Base-by-base conservation (phyloP, 23 tunicate species). In the Clavelina lepadiformis region DNA sequence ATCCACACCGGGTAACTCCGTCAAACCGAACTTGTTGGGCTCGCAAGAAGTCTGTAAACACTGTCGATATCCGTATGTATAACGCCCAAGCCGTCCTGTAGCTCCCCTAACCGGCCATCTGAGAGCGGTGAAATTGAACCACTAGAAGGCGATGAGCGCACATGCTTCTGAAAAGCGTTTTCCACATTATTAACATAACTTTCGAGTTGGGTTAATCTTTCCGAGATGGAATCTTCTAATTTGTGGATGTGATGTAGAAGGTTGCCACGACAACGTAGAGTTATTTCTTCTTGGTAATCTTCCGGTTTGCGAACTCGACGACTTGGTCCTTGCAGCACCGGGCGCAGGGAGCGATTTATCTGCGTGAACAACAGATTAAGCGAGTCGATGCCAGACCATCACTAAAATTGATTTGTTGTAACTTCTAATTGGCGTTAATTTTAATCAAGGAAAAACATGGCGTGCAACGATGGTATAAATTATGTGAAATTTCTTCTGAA, bases 91-190 rank as follows among this genome's bases (percentile, higher is more conserved):
- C 59, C 68, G 53, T 45, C 59, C 57, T 72, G 67, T 28, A 72
- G 58, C 65, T 72, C 78, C 38, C 78, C 78, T 53, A 72, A 41
- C 34, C 67, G 78, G 55, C 47, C 30, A 22, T 72, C 67, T 1
- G 58, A 30, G 3, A 59, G 4, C 18, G 38, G 13, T 23, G 68
- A 2, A 2, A 34, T 22, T 26, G 33, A 24, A 3, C 56, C 72
- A 27, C 72, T 25, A 35, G 78, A 72, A 27, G 68, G 32, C 18
- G 68, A 31, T 6, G 78, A 59, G 3, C 33, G 15, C 2, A 44
- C 3, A 22, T 11, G 32, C 5, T 35, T 67, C 15, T 58, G 29
- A 30, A 72, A 72, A 11, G 78, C 24, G 2, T 28, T 3, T 41
- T 72, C 67, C 31, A 58, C 19, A 7, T 67, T 45, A 25, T 44